These are phyloP conservation scores for Temnothorax unifasciatus DNA, from an alignment of 2,888 invertebrate genomes.

Conservation along the genomic window DNA sequence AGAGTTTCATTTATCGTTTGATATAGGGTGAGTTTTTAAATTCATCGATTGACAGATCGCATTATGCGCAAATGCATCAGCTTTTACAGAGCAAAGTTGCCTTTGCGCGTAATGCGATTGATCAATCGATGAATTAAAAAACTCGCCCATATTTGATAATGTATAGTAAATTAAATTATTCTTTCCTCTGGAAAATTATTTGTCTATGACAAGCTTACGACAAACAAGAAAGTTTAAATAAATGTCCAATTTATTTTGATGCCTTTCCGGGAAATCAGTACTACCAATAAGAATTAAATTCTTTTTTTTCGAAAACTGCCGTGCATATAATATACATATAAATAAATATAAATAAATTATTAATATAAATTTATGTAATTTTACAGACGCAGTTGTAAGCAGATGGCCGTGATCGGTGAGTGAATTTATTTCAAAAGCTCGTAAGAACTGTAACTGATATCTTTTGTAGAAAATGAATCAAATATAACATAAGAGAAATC, in stretches of 20 bases:
- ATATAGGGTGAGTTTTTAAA: too few species aligned
- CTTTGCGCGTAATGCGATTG: too few species aligned
- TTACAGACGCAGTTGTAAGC: background rate
- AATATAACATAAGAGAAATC: background rate
- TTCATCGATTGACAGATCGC: too few species aligned
- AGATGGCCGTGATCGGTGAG: background rate
- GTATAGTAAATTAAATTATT: too few species aligned
- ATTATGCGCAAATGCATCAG: too few species aligned
- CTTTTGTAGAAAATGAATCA: background rate
- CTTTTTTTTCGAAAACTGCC: background rate
- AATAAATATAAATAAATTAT: background rate
- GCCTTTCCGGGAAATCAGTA: background rate
- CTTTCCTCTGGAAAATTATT: background rate
- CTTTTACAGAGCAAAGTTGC: too few species aligned
- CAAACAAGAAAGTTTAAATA: background rate
- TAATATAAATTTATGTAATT: background rate
- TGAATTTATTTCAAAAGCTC: background rate
- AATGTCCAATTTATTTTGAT: background rate
- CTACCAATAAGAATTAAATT: background rate
- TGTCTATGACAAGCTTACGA: background rate
- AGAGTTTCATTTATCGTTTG: too few species aligned
- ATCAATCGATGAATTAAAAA: too few species aligned
- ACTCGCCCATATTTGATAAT: background rate
- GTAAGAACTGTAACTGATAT: background rate
- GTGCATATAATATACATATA: background rate